A percentile compares a stretch with the other conserved stretches of the same genome.
These are phyloP conservation scores for Noturus placidus DNA, from an alignment of 2,113 vertebrate species.

Conservation along the genomic window DNA sequence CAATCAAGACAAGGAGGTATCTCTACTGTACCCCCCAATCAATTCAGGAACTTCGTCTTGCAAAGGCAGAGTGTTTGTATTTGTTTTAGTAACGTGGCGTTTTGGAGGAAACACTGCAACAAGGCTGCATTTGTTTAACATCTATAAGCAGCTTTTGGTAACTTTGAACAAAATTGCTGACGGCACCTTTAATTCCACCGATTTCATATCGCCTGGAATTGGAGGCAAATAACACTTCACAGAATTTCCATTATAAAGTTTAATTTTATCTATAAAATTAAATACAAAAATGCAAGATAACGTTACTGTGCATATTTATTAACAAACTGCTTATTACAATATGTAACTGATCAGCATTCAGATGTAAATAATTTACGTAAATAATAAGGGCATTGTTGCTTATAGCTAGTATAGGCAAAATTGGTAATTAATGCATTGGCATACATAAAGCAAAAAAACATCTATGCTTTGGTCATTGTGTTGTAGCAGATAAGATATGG, in stretches of 20 bases:
- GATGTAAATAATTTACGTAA: conserved; percentile 14
- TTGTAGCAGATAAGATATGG: background rate
- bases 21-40: background rate
- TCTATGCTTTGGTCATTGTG: background rate
- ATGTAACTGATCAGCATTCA: conserved; percentile 1
- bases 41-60: background rate
- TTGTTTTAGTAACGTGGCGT: background rate
- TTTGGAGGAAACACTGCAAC: background rate
- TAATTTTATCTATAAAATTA: background rate
- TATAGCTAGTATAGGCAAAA: conserved; percentile 3
- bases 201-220: background rate
- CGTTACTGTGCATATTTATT: conserved; percentile 31
- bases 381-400: conserved; percentile 10
- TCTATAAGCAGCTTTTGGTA: background rate
- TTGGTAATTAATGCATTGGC: conserved; percentile 5
- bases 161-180: background rate
- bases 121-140: background rate
- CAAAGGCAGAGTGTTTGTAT: background rate
- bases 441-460: background rate
- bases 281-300: background rate
- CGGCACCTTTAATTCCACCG: background rate
- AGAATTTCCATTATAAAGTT: background rate
- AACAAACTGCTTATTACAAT: conserved; percentile 31
- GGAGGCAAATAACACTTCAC: background rate
- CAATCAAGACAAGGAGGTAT: background rate